Percentiles rank a stretch among this genome's conserved stretches.
Conservation (phyloP, 2,888 invertebrate species). For the Archips crataeganus region DNA sequence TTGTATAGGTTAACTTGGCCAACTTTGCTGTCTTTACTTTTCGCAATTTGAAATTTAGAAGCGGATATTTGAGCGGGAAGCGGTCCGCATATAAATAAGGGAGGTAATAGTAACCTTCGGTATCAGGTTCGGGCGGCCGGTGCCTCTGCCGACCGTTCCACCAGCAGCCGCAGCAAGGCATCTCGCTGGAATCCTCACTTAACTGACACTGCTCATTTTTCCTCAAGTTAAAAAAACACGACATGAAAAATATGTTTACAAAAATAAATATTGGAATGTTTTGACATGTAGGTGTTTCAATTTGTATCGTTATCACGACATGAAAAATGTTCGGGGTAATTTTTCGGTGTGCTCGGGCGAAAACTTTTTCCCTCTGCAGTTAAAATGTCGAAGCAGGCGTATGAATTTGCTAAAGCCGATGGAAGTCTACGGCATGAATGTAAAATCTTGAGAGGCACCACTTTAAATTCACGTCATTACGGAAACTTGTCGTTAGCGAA, state of each 20-base stretch:
- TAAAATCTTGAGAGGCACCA: conserved; percentile 12
- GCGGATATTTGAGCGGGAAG: not conserved
- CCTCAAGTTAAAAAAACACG: conserved; percentile 52
- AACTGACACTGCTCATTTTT: conserved; percentile 49
- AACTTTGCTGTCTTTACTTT: conserved; percentile 19
- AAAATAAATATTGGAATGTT: conserved; percentile 10
- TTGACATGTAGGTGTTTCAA: conserved; percentile 1
- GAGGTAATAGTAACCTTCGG: conserved; percentile 63
- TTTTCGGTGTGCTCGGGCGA: conserved; percentile 13
- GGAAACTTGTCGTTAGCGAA: conserved; percentile 40
- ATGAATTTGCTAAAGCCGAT: conserved; percentile 10
- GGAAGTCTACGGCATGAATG: conserved; percentile 11
- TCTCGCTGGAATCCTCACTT: conserved; percentile 49
- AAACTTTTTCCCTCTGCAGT: conserved; percentile 34
- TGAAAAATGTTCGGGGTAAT: conserved; percentile 18
- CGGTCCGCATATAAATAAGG: not conserved
- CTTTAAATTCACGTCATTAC: conserved; percentile 23
- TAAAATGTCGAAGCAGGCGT: conserved; percentile 15
- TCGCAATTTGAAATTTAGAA: conserved; percentile 1
- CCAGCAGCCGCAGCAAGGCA: conserved; percentile 84
- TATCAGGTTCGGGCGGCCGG: conserved; percentile 73
- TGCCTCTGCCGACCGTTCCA: conserved; percentile 82
- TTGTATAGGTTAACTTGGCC: conserved; percentile 16
- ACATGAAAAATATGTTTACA: conserved; percentile 27
- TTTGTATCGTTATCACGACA: conserved; percentile 9